A percentile compares a stretch with the other conserved stretches of the same genome.
Conservation (phyloP, 2,888 invertebrate species). For the Ophion obscuratus region DNA sequence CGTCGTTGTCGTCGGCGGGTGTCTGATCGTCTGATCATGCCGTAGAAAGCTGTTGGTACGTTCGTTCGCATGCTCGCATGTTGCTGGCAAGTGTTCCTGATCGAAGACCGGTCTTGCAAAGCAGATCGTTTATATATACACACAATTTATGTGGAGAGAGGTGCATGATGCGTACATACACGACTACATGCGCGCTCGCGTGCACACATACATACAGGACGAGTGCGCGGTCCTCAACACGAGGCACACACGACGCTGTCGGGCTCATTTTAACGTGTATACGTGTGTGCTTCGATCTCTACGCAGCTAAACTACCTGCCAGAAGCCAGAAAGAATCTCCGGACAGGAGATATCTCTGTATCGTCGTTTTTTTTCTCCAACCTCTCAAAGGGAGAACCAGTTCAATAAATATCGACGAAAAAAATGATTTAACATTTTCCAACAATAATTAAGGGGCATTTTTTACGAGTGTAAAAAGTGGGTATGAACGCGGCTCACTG, state of each 20-base stretch:
- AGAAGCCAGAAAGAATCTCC: slow-evolving; percentile 45
- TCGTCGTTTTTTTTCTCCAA: slow-evolving; percentile 27
- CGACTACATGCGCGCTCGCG: not conserved
- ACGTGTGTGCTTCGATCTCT: slow-evolving; percentile 25
- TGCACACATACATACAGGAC: not conserved
- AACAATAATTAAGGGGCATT: slow-evolving; percentile 4
- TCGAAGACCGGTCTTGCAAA: slow-evolving; percentile 67
- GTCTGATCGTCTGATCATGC: slow-evolving; percentile 66
- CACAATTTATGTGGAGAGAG: slow-evolving; percentile 41
- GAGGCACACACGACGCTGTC: slow-evolving; percentile 19
- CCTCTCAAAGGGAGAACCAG: slow-evolving; percentile 21
- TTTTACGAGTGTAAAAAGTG: not conserved
- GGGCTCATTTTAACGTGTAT: slow-evolving; percentile 31
- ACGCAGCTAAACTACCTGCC: slow-evolving; percentile 35
- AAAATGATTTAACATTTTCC: slow-evolving; percentile 23
- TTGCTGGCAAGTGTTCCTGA: slow-evolving; percentile 66
- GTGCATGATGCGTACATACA: slow-evolving; percentile 51
- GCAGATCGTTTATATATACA: slow-evolving; percentile 59
- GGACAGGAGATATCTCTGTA: slow-evolving; percentile 58
- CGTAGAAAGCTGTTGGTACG: slow-evolving; percentile 65
- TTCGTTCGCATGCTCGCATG: slow-evolving; percentile 63
- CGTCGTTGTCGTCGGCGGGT: slow-evolving; percentile 63
- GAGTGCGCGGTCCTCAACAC: not conserved
- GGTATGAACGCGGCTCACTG: no score
- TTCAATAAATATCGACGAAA: slow-evolving; percentile 42